Conservation (phyloP, 2,113 vertebrate species). For the Neolamprologus modestus region DNA sequence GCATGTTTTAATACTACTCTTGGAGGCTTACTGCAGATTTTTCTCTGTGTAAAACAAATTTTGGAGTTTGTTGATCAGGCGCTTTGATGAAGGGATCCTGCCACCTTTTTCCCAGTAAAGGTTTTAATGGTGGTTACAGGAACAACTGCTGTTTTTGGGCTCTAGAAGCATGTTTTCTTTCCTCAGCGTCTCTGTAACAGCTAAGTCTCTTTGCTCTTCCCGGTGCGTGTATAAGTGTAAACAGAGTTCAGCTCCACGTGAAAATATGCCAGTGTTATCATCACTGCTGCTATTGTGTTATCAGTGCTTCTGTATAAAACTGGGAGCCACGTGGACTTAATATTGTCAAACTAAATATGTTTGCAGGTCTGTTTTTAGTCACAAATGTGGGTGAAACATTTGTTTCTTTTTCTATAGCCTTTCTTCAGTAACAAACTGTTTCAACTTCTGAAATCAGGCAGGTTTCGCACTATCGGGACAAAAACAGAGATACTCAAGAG, state of each 20-base stretch:
- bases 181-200: not conserved
- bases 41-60: not conserved
- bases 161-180: rapidly evolving
- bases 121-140: not conserved
- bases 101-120: not conserved
- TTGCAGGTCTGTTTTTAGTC: not conserved
- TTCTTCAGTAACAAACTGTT: not conserved
- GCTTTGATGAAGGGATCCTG: not conserved
- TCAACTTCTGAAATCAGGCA: not conserved
- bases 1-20: not conserved
- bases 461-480: not conserved
- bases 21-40: rapidly evolving
- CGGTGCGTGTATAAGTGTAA: not conserved
- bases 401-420: not conserved
- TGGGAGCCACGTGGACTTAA: not conserved
- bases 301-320: not conserved
- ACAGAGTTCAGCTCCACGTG: not conserved
- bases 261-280: not conserved
- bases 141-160: not conserved
- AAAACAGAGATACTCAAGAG: not conserved
- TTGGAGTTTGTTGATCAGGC: not conserved
- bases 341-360: not conserved
- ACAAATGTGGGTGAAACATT: not conserved
- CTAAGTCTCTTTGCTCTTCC: not conserved
- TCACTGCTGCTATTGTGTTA: not conserved